A percentile compares a stretch with the other conserved stretches of the same genome.
Conservation (phyloP, 2,113 vertebrate species). For the Ceyx margarethae region DNA sequence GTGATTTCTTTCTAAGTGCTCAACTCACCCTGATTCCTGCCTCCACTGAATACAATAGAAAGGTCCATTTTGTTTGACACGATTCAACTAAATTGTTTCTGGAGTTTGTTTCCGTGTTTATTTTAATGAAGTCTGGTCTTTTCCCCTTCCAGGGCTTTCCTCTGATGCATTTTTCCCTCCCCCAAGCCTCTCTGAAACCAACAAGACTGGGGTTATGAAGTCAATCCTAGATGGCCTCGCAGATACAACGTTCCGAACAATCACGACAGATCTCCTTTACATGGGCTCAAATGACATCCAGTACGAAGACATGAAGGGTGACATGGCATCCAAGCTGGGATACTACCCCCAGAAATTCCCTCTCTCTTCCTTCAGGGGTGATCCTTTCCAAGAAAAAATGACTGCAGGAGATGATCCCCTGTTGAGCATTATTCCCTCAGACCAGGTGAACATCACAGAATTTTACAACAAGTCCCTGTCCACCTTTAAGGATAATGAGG, state of each 20-base stretch:
- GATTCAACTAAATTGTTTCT: neutral
- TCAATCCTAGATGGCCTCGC: constrained; percentile 95
- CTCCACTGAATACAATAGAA: neutral
- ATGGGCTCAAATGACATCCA: constrained; percentile 93
- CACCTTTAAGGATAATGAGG: constrained; percentile 82
- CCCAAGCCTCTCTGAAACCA: constrained; percentile 50
- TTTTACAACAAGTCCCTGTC: constrained; percentile 88
- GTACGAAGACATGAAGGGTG: constrained; percentile 85
- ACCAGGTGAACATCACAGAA: constrained; percentile 89
- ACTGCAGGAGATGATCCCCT: constrained; percentile 86
- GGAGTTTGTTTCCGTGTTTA: neutral
- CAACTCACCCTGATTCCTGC: neutral
- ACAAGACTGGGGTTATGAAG: constrained; percentile 88
- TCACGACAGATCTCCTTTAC: constrained; percentile 95
- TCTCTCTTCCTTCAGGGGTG: constrained; percentile 90
- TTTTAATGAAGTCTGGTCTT: constrained; percentile 58
- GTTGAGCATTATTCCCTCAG: constrained; percentile 83
- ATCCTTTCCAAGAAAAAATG: constrained; percentile 90
- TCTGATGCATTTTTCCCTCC: constrained; percentile 14
- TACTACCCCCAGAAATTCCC: constrained; percentile 91
- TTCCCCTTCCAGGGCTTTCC: constrained; percentile 66
- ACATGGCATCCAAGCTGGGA: constrained; percentile 88
- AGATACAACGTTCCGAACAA: constrained; percentile 96
- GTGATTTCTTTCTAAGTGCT: constrained; percentile 2
- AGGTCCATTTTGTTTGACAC: neutral